These are phyloP conservation scores for Climacteris rufus DNA, from an alignment of 2,113 vertebrate genomes.

Conservation along the genomic window DNA sequence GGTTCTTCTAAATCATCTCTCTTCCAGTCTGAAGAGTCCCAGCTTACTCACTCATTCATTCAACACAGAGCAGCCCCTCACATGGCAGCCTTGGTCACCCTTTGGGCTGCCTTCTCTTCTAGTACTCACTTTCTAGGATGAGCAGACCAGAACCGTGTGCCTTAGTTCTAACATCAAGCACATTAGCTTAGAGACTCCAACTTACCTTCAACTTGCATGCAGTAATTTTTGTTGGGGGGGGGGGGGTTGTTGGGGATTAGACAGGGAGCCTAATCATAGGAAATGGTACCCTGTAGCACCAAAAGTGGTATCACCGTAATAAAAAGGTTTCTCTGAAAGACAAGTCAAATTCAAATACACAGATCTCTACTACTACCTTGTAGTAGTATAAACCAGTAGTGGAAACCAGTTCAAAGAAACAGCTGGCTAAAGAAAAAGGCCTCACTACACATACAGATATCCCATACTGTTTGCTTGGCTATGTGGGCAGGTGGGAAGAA, in stretches of 20 bases:
- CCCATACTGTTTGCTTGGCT: not conserved
- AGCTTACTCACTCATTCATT: not conserved
- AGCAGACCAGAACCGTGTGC: not conserved
- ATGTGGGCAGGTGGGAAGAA: not conserved
- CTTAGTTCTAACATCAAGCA: not conserved
- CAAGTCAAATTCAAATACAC: not conserved
- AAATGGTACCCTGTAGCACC: not conserved
- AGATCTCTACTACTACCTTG: not conserved
- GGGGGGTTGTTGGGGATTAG: no score
- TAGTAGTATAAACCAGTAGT: not conserved
- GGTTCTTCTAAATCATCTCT: not conserved
- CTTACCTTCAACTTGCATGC: not conserved
- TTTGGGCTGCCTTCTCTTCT: not conserved
- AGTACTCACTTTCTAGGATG: not conserved
- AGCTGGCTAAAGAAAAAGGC: not conserved
- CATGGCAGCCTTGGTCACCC: not conserved
- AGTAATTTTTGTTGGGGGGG: not conserved
- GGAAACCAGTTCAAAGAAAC: not conserved
- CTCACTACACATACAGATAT: not conserved
- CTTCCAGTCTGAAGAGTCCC: not conserved
- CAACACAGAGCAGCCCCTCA: not conserved
- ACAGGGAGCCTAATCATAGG: not conserved
- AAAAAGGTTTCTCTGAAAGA: not conserved
- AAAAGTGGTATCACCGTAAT: not conserved
- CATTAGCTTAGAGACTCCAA: not conserved